These are phyloP conservation scores for Plotosus lineatus DNA, from an alignment of 2,113 vertebrate species.

Conservation along the genomic window DNA sequence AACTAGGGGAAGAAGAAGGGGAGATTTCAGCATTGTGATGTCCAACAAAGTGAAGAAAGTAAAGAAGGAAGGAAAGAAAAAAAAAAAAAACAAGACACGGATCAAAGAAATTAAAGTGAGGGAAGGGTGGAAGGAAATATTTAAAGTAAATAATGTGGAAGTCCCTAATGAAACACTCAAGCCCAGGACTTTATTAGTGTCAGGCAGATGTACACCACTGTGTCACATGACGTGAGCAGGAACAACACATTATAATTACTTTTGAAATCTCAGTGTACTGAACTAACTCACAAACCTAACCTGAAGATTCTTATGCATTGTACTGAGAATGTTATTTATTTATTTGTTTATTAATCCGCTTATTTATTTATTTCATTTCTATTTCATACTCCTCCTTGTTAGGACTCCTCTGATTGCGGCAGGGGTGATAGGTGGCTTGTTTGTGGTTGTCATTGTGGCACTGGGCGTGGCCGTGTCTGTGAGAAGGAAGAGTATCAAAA, in stretches of 20 bases:
- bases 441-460: conserved; percentile 90
- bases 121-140: too few relatives aligned
- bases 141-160: too few relatives aligned
- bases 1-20: too few relatives aligned
- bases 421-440: conserved; percentile 91
- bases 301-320: background rate
- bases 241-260: background rate
- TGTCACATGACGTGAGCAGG: background rate
- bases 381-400: conserved; percentile 20
- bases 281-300: background rate
- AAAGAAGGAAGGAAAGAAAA: too few relatives aligned
- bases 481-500: conserved; percentile 94
- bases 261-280: conserved; percentile 6
- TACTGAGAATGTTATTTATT: background rate
- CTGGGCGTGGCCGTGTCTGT: conserved; percentile 88
- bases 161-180: too few relatives aligned
- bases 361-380: too few relatives aligned
- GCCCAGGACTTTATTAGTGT: too few relatives aligned
- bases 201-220: too few relatives aligned
- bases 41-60: too few relatives aligned
- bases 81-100: too few relatives aligned
- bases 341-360: background rate
- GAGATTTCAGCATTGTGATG: too few relatives aligned
- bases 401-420: conserved; percentile 97
- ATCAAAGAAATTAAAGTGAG: too few relatives aligned